Evolutionary conservation across 2,113 vertebrate genomes (phyloP).

Genomic region (Marmota monax): DNA sequence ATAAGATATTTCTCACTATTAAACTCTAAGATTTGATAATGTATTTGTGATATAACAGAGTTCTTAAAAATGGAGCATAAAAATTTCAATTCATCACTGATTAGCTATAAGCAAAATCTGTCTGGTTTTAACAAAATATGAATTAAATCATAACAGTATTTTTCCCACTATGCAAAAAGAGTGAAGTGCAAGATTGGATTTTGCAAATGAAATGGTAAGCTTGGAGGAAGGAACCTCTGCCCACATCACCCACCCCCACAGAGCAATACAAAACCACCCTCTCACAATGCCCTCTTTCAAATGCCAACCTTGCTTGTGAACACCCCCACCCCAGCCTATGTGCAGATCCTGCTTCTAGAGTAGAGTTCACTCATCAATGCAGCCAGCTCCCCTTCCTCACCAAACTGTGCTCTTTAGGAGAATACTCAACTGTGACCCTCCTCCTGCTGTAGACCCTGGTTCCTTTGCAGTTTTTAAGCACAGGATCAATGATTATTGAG

Average conservation of each 20-base stretch:
- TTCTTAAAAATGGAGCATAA: constrained; percentile 6
- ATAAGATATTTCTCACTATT: neutral
- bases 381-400: neutral
- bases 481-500: neutral
- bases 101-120: neutral
- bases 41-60: neutral
- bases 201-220: neutral
- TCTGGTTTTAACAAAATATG: neutral
- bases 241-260: neutral
- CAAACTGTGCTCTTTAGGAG: neutral
- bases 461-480: neutral
- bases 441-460: neutral
- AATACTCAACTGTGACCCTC: too few relatives aligned
- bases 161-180: neutral
- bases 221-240: neutral
- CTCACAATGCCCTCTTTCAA: neutral
- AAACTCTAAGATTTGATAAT: neutral
- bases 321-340: too few relatives aligned
- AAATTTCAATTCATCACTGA: neutral
- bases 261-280: neutral
- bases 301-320: neutral
- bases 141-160: neutral
- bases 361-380: neutral
- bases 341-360: too few relatives aligned
- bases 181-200: neutral